Evolutionary conservation across 2,113 vertebrate species (phyloP), one percentile per base, ranked within the genome.

Genomic region (Hippopotamus amphibius): DNA sequence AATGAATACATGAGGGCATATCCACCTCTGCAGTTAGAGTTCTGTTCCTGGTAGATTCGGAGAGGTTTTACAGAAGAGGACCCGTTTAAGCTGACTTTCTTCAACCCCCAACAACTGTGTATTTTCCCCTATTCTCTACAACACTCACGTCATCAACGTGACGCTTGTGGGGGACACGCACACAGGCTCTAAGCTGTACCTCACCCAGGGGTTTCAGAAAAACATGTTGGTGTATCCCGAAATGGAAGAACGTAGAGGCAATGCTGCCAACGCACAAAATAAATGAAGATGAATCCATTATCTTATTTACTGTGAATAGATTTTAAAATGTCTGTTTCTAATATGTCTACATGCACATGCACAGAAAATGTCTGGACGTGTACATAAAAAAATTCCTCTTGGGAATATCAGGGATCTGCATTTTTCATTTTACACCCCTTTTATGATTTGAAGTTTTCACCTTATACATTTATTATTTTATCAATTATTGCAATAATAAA

Each of bases 21-120:
- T 12, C 43, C 10, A 9, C 6, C 2, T 84, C 11, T 1, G 14
- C 21, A 88, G 8, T 77, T 61, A 55, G 46, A 37, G 53, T 41
- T 57, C 41, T 82, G 22, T 43, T 71, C 30, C 72, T 17, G 5
- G 53, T 15, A 19, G 57, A 77, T 30, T 77, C 53, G 55, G 9
- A 74, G 46, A 83, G 37, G 22, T 65, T 90, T 96, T 88, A 88
- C 4, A 65, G 86, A 92, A 66, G 19, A 66, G 55, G 66, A 72
- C 69, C 46, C 37, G 88, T 68, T 30, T 48, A 79, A 95, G 30
- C 13, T 65, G 66, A 77, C 15, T 7, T 43, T 88, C 59, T 55
- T 50, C n/a, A 77, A n/a, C 1, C 26, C n/a, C 21, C 3, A 63
- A 90, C 16, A 90, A 65, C 43, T 61, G 6, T n/a, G 0, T 50